These are phyloP conservation scores for Andrena flavipes DNA, from an alignment of 2,888 invertebrate genomes.

Conservation along the genomic window DNA sequence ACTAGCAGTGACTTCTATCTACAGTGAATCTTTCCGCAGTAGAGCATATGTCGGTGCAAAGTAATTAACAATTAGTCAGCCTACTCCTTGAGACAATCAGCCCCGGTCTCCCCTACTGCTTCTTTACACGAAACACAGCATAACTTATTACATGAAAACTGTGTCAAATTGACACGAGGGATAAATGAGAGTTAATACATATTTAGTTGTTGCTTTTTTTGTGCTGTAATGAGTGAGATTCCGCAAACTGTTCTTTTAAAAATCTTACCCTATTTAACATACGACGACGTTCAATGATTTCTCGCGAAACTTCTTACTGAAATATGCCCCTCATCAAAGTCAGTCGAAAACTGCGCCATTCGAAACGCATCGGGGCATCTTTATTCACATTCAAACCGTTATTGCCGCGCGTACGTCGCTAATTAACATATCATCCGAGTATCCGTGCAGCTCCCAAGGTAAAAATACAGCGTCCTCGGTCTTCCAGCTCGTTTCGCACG, in stretches of 20 bases:
- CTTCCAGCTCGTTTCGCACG: background rate
- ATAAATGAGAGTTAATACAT: no score
- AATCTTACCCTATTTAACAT: background rate
- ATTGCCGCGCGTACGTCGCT: conserved; percentile 7
- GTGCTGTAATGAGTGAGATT: background rate
- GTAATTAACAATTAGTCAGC: no score
- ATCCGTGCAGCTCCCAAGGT: background rate
- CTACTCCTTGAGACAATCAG: no score
- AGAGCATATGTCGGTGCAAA: no score
- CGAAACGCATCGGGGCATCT: background rate
- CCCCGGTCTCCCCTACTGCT: no score
- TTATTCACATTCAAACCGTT: background rate
- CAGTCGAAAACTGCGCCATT: conserved; percentile 8
- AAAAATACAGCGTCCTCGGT: background rate
- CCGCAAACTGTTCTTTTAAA: background rate
- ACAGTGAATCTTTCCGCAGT: no score
- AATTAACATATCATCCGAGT: conserved; percentile 38
- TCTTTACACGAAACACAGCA: no score
- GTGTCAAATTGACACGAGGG: no score
- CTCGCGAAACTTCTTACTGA: background rate
- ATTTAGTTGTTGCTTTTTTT: no score
- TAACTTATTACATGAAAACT: no score
- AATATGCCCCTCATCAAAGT: background rate
- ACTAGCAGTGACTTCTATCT: no score
- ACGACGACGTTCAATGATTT: background rate